Evolutionary conservation across 2,797 vertebrate species (phyloP).

Genomic region (Knipowitschia caucasica): DNA sequence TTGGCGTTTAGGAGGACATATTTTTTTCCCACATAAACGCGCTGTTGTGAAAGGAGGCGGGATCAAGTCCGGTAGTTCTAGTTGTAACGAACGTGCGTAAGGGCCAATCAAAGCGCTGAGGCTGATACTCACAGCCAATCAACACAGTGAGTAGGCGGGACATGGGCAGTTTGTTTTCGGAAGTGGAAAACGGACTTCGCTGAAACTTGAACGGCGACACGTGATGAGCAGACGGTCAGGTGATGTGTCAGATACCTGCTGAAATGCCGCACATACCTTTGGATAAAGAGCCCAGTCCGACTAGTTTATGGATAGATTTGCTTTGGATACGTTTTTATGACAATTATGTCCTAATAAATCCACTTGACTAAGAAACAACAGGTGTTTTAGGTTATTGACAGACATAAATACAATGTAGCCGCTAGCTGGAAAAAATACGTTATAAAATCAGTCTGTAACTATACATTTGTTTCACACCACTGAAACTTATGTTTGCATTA

Average conservation of each 20-base stretch:
- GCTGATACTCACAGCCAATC: slow-evolving; percentile 39
- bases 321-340: neutral
- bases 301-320: no score
- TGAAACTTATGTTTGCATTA: no score
- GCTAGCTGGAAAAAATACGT: no score
- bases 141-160: slow-evolving; percentile 37
- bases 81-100: slow-evolving; percentile 13
- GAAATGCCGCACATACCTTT: slow-evolving; percentile 40
- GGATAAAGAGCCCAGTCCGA: no score
- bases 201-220: slow-evolving; percentile 76
- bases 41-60: slow-evolving; percentile 60
- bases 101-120: slow-evolving; percentile 47
- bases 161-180: slow-evolving; percentile 31
- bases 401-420: no score
- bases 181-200: slow-evolving; percentile 63
- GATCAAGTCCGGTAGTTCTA: slow-evolving; percentile 11
- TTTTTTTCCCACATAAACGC: slow-evolving; percentile 56
- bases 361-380: neutral
- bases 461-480: no score
- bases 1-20: slow-evolving; percentile 29
- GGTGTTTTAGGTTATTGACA: neutral
- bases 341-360: neutral
- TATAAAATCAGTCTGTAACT: neutral
- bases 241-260: slow-evolving; percentile 61
- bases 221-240: slow-evolving; percentile 74